Conservation (phyloP, 1,140 invertebrate genomes). For the Drosophila prosaltans region DNA sequence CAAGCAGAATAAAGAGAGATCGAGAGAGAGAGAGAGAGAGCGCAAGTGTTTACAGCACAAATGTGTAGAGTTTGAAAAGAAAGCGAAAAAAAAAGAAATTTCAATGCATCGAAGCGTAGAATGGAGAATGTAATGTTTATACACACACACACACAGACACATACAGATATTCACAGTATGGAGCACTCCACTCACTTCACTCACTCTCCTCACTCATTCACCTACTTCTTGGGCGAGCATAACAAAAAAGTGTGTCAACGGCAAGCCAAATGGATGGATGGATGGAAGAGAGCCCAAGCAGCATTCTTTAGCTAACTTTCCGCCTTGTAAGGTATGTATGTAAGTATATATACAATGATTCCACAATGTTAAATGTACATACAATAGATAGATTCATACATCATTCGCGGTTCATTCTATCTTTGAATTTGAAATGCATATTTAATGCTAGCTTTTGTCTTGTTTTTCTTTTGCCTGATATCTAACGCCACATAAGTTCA, state of each 20-base stretch:
- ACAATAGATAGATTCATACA: background rate
- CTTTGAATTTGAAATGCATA: slow-evolving; percentile 55
- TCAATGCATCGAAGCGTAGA: slow-evolving; percentile 76
- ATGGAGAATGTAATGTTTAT: slow-evolving; percentile 61
- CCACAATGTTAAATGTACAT: background rate
- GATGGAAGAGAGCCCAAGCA: slow-evolving; percentile 21
- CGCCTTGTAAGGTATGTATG: slow-evolving; percentile 27
- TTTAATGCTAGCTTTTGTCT: slow-evolving; percentile 40
- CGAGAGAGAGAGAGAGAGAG: slow-evolving; percentile 20
- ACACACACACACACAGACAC: slow-evolving; percentile 19
- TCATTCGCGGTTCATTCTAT: background rate
- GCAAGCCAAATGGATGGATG: slow-evolving; percentile 34
- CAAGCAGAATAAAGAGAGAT: slow-evolving; percentile 14
- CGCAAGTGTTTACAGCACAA: slow-evolving; percentile 27
- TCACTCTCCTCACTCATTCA: slow-evolving; percentile 51
- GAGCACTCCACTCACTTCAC: slow-evolving; percentile 57
- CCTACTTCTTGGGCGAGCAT: slow-evolving; percentile 58
- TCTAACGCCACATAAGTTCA: slow-evolving; percentile 73
- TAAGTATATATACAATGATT: background rate
- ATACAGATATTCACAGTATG: slow-evolving; percentile 11
- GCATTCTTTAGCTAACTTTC: slow-evolving; percentile 66
- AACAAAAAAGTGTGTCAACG: slow-evolving; percentile 68
- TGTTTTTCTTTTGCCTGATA: slow-evolving; percentile 35
- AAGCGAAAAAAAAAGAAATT: slow-evolving; percentile 80
- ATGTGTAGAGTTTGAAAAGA: slow-evolving; percentile 70